Percentiles rank a stretch among this genome's conserved stretches.
Evolutionary conservation across 2,113 vertebrate genomes (phyloP).

Genomic region (Otocyon megalotis): DNA sequence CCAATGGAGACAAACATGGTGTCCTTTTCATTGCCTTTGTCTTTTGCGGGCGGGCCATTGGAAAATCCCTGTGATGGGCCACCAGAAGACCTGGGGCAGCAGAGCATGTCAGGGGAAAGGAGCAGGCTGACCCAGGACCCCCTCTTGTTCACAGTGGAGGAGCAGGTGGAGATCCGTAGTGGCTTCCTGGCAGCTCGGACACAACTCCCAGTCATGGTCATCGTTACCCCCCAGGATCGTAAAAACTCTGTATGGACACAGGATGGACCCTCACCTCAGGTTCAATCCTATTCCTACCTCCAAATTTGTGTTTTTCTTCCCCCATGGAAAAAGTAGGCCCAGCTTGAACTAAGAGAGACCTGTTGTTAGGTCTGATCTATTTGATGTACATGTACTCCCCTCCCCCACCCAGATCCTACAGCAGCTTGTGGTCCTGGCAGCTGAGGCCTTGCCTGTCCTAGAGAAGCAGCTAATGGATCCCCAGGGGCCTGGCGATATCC

Average conservation of each 20-base stretch:
- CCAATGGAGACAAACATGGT: neutral
- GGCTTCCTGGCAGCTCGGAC: constrained; percentile 91
- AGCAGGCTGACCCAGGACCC: neutral
- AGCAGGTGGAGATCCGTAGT: constrained; percentile 94
- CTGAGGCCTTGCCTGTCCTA: constrained; percentile 90
- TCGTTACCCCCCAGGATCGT: constrained; percentile 94
- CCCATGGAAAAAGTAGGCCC: neutral
- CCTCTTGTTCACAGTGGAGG: constrained; percentile 85
- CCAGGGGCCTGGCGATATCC: constrained; percentile 89
- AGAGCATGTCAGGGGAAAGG: neutral
- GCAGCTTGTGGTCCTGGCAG: constrained; percentile 90
- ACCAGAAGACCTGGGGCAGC: neutral
- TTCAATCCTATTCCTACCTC: constrained; percentile 66
- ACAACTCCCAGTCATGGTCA: constrained; percentile 93
- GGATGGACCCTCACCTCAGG: constrained; percentile 92
- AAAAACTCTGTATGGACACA: constrained; percentile 94
- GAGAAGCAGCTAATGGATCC: constrained; percentile 93
- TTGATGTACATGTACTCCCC: neutral
- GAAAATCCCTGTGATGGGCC: constrained; percentile 5
- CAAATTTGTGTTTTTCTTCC: neutral
- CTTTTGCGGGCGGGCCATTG: neutral
- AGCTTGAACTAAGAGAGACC: neutral
- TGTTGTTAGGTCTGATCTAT: neutral
- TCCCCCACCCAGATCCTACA: constrained; percentile 91
- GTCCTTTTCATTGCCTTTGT: constrained; percentile 44